Conservation (phyloP, 2,888 invertebrate genomes). For the Acrobasis consociella region DNA sequence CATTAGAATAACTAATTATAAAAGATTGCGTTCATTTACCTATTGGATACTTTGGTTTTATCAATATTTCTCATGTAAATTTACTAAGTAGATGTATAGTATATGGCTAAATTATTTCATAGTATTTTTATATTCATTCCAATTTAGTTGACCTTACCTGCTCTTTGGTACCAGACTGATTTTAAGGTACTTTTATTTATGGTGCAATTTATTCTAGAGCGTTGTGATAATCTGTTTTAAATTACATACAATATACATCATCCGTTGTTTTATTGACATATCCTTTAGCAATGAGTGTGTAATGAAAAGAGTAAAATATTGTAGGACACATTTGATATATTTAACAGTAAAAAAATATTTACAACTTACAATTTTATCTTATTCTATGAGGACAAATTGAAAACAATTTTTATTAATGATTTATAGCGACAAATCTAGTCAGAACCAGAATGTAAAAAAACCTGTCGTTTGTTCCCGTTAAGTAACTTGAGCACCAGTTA, state of each 20-base stretch:
- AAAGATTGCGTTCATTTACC: conserved; percentile 68
- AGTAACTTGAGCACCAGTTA: too few species aligned
- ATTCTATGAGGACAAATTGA: conserved; percentile 24
- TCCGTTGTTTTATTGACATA: conserved; percentile 37
- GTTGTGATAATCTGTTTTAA: conserved; percentile 83
- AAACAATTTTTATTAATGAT: background rate
- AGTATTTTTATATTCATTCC: conserved; percentile 82
- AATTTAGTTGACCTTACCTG: conserved; percentile 71
- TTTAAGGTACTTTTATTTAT: conserved; percentile 82
- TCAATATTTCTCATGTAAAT: conserved; percentile 68
- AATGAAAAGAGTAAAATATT: conserved; percentile 37
- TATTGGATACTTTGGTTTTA: conserved; percentile 67
- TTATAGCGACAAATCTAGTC: background rate
- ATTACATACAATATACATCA: conserved; percentile 78
- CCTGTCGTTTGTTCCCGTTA: too few species aligned
- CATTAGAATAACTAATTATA: conserved; percentile 76
- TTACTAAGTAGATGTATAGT: conserved; percentile 62
- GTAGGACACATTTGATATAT: conserved; percentile 53
- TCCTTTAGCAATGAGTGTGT: background rate
- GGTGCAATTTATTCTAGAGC: conserved; percentile 83
- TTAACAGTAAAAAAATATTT: conserved; percentile 71
- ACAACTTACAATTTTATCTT: conserved; percentile 52
- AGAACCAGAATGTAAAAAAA: too few species aligned
- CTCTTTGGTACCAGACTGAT: conserved; percentile 82
- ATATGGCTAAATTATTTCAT: conserved; percentile 80